Percentiles rank a stretch among this genome's conserved stretches.
Conservation (phyloP, 1,140 invertebrate species). For the Pseudobourletiella spinata region DNA sequence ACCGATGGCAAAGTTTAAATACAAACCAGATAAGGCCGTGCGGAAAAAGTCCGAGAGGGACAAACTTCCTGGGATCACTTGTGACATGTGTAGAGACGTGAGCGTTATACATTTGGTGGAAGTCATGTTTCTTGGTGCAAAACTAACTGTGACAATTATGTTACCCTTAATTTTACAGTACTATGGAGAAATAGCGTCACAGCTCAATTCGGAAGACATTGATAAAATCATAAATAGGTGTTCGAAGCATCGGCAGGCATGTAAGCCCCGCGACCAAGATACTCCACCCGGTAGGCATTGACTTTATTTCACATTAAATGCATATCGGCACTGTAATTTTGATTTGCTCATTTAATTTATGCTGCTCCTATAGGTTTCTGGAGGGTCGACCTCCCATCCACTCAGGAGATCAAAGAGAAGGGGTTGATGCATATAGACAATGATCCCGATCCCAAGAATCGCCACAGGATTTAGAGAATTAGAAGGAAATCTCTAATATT, state of each 20-base stretch:
- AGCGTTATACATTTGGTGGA: slow-evolving; percentile 3
- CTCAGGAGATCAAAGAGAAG: not conserved
- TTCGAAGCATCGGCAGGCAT: not conserved
- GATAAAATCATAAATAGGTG: not conserved
- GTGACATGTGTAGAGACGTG: slow-evolving; percentile 43
- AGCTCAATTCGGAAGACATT: not conserved
- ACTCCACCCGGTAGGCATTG: not conserved
- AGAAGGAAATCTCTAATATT: not conserved
- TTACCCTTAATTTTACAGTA: not conserved
- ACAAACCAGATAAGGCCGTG: slow-evolving; percentile 37
- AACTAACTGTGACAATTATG: not conserved
- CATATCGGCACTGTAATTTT: not conserved
- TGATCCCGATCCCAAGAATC: not conserved
- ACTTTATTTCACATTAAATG: not conserved
- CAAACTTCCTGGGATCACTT: slow-evolving; percentile 41
- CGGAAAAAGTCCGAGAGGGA: slow-evolving; percentile 41
- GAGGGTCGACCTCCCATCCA: not conserved
- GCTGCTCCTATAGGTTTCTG: not conserved
- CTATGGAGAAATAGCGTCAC: not conserved
- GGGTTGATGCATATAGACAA: not conserved
- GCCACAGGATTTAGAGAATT: not conserved
- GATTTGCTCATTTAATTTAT: not conserved
- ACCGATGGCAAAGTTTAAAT: slow-evolving; percentile 34
- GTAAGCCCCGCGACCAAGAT: not conserved
- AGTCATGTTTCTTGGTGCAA: not conserved